Conservation (phyloP, 2,797 vertebrate species). For the Catharus ustulatus region DNA sequence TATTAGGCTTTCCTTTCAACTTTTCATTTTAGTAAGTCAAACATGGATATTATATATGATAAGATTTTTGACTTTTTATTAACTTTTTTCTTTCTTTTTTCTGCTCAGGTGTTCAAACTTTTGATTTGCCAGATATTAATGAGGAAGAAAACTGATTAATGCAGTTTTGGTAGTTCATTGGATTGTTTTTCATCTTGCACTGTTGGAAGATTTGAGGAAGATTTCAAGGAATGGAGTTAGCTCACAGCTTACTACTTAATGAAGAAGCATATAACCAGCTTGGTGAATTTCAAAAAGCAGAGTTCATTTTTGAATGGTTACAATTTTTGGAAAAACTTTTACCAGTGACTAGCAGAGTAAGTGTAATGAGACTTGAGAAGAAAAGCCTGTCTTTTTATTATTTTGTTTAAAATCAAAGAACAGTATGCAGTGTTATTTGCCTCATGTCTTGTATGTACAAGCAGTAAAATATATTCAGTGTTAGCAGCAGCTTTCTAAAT, state of each 20-base stretch:
- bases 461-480: not conserved
- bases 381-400: not conserved
- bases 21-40: not conserved
- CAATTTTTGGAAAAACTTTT: slow-evolving; percentile 86
- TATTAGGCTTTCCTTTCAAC: not conserved
- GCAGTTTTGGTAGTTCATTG: not conserved
- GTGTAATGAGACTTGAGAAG: slow-evolving; percentile 43
- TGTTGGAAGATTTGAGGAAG: slow-evolving; percentile 8
- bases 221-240: slow-evolving; percentile 83
- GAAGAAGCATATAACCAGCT: slow-evolving; percentile 81
- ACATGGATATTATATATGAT: not conserved
- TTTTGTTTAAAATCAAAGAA: not conserved
- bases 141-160: slow-evolving; percentile 37
- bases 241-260: slow-evolving; percentile 87
- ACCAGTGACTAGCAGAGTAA: slow-evolving; percentile 79
- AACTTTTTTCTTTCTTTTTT: not conserved
- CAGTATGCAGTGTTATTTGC: not conserved
- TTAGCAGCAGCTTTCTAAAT: not conserved
- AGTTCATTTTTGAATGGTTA: slow-evolving; percentile 90
- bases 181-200: not conserved
- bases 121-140: slow-evolving; percentile 1
- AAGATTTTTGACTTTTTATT: not conserved
- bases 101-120: slow-evolving; percentile 43
- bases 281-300: slow-evolving; percentile 83
- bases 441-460: not conserved